Evolutionary conservation across 2,113 vertebrate species (phyloP), one percentile per base, ranked within the genome.

Genomic region (Xiphophorus maculatus): DNA sequence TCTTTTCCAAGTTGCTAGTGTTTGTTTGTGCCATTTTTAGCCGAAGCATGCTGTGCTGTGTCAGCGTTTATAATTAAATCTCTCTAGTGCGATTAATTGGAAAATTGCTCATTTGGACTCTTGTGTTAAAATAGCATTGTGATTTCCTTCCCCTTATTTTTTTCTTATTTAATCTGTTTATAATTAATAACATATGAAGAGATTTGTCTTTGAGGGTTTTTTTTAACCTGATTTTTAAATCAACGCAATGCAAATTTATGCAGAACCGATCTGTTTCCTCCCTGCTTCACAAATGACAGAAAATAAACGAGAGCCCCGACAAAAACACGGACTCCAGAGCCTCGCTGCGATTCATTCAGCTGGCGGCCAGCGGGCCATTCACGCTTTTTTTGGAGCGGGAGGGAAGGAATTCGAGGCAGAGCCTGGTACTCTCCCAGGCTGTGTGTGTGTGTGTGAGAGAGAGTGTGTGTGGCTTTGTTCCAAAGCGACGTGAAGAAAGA

Each of bases 391-490:
- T 27, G 30, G 68, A 64, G 62, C 65, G 54, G 61, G 35, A 66
- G 82, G 40, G 78, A 4, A 86, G 79, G 74, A 80, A 84, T 84
- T 72, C 80, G 73, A 69, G 84, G 70, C 48, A 79, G 76, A 83
- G 82, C 69, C 60, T 42, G 74, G 72, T 81, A 68, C 87, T 90
- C 88, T 89, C 88, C 68, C 82, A 85, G 84, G 71, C 85, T 74
- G 66, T 75, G 73, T 86, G 72, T 83, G 84, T 84, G 81, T 14
- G 73, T 87, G 86, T 8, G 71, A 82, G 84, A 84, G 66, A 71
- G 73, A 84, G 72, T 81, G 84, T 82, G 81, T 12, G 73, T 87
- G 86, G 88, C 92, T 89, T 93, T 94, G 93, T 94, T 91, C 90
- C 87, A 92, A 77, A 76, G 65, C 76, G 61, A 82, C 81, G 89